Evolutionary conservation across 2,113 vertebrate genomes (phyloP).

Genomic region (Anoplopoma fimbria): DNA sequence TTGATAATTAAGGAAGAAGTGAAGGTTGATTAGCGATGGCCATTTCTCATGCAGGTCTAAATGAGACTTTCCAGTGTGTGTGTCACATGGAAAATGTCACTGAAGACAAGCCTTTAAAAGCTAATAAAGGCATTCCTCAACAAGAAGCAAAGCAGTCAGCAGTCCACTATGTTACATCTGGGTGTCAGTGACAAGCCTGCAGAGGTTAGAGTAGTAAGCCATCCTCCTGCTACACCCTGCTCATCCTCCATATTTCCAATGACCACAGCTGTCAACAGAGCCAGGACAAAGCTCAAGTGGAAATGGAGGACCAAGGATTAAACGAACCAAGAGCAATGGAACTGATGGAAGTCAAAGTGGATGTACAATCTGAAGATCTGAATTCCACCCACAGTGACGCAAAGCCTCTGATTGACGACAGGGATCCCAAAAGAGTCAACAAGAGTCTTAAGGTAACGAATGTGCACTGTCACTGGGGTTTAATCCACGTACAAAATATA

Average conservation of each 20-base stretch:
- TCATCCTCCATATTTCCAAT: conserved; percentile 21
- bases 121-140: conserved; percentile 64
- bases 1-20: conserved; percentile 4
- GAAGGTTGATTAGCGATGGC: background rate
- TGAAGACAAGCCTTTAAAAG: conserved; percentile 29
- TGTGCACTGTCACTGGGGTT: background rate
- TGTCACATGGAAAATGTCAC: conserved; percentile 45
- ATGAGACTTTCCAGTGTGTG: conserved; percentile 51
- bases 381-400: conserved; percentile 21
- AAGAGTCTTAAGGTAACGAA: conserved; percentile 71
- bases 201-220: conserved; percentile 2
- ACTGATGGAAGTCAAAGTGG: conserved; percentile 46
- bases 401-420: conserved; percentile 48
- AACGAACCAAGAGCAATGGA: conserved; percentile 22
- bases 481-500: background rate
- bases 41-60: conserved; percentile 57
- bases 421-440: conserved; percentile 74
- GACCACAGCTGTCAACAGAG: conserved; percentile 23
- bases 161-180: conserved; percentile 69
- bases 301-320: conserved; percentile 45
- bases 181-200: conserved; percentile 62
- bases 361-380: conserved; percentile 40
- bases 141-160: conserved; percentile 55
- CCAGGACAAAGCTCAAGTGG: conserved; percentile 42
- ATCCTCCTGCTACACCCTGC: conserved; percentile 15